Evolutionary conservation across 2,797 vertebrate species (phyloP).

Genomic region (Parotocinclus haroldoi): DNA sequence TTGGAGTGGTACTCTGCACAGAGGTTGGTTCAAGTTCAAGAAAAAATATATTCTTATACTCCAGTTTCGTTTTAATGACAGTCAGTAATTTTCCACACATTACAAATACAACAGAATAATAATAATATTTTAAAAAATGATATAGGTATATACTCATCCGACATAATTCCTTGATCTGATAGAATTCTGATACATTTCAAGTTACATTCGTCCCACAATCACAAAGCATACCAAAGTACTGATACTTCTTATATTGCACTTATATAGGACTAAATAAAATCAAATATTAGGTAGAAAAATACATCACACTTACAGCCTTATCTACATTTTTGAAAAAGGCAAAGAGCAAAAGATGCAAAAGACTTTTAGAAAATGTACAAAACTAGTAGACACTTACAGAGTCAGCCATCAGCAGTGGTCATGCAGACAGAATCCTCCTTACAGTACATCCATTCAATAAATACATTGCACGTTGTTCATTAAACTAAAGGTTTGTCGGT

Average conservation of each 20-base stretch:
- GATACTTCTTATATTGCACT: conserved; percentile 6
- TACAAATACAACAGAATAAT: neutral
- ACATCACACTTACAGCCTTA: conserved; percentile 38
- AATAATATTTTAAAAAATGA: too few relatives aligned
- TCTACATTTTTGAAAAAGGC: conserved; percentile 47
- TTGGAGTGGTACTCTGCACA: too few relatives aligned
- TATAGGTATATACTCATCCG: neutral
- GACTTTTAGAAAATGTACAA: conserved; percentile 50
- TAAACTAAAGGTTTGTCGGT: conserved; percentile 41
- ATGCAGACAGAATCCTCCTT: conserved; percentile 60
- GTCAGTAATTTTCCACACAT: conserved; percentile 20
- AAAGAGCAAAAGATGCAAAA: conserved; percentile 50
- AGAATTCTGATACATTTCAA: conserved; percentile 22
- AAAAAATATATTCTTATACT: conserved; percentile 1
- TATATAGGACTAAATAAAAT: conserved; percentile 30
- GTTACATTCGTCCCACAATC: conserved; percentile 44
- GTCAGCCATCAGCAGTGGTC: conserved; percentile 77
- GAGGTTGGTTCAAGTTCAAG: neutral
- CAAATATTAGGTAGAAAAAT: conserved; percentile 50
- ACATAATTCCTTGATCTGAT: neutral
- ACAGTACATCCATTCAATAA: conserved; percentile 49
- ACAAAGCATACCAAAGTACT: conserved; percentile 42
- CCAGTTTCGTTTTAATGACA: conserved; percentile 41
- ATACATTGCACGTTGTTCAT: conserved; percentile 52
- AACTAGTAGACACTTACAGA: conserved; percentile 74